These are phyloP conservation scores for Sebastes paucispinis DNA, from an alignment of 2,797 vertebrate species.

Conservation along the genomic window DNA sequence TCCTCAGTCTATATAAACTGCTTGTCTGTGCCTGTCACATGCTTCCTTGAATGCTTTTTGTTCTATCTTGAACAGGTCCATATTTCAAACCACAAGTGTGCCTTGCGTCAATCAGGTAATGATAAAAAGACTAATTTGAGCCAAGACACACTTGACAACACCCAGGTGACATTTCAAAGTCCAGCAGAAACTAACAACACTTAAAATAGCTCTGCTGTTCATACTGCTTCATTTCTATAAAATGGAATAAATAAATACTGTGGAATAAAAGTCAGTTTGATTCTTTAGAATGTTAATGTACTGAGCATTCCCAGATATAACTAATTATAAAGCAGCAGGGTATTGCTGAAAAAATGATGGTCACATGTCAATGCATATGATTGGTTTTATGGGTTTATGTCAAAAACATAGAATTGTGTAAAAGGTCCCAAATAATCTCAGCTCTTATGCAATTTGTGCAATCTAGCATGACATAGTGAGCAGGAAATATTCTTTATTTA, in stretches of 20 bases:
- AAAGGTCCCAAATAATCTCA: background rate
- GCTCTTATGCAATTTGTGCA: background rate
- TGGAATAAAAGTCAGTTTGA: background rate
- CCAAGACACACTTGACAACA: constrained; percentile 35
- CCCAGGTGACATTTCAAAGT: constrained; percentile 4
- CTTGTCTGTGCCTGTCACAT: background rate
- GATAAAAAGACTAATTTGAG: constrained; percentile 26
- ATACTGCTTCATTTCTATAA: background rate
- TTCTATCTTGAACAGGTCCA: background rate
- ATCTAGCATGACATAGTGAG: background rate
- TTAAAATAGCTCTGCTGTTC: background rate
- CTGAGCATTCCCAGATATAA: background rate
- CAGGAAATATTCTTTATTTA: background rate
- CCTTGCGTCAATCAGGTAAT: background rate
- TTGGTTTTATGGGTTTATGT: background rate
- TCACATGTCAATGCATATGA: background rate
- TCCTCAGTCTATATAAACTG: background rate
- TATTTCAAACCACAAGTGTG: background rate
- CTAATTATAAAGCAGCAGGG: background rate
- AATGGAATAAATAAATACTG: background rate
- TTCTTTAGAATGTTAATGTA: background rate
- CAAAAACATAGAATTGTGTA: background rate
- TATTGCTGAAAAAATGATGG: background rate
- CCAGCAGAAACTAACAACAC: background rate
- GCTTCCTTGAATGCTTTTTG: background rate